Conservation (phyloP, 1,140 invertebrate species). For the Phenacoccus solenopsis region DNA sequence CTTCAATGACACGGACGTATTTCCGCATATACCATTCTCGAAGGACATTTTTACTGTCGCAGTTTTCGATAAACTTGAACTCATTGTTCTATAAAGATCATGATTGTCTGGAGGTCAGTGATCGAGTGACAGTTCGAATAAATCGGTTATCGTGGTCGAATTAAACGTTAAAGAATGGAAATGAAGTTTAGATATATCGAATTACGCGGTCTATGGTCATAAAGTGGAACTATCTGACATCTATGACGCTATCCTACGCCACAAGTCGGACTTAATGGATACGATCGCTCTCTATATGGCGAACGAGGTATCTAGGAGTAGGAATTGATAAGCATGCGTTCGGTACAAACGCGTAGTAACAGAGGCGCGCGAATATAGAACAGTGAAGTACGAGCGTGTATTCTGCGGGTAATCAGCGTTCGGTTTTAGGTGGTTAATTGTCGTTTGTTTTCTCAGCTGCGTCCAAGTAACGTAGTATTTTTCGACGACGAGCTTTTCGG, state of each 20-base stretch:
- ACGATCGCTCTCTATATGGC: not conserved
- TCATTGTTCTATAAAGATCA: too few species aligned
- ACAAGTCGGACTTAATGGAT: not conserved
- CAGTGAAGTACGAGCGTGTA: not conserved
- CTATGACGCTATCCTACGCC: not conserved
- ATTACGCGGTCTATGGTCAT: not conserved
- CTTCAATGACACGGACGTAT: too few species aligned
- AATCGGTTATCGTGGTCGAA: too few species aligned
- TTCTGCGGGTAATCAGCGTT: not conserved
- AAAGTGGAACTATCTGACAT: not conserved
- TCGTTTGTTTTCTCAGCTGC: not conserved
- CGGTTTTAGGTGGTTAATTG: not conserved
- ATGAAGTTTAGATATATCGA: too few species aligned
- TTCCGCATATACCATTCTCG: too few species aligned
- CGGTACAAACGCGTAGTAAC: not conserved
- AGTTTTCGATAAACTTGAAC: too few species aligned
- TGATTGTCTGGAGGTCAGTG: too few species aligned
- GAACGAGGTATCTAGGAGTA: not conserved
- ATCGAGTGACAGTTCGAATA: too few species aligned
- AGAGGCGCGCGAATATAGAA: not conserved
- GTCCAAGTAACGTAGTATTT: not conserved
- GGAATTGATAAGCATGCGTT: not conserved
- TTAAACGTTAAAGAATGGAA: too few species aligned
- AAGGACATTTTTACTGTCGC: too few species aligned
- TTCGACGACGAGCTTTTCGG: not conserved